phyloP scores from a whole-genome alignment of 2,888 invertebrate species.

The Sussaba pulchella region DNA sequence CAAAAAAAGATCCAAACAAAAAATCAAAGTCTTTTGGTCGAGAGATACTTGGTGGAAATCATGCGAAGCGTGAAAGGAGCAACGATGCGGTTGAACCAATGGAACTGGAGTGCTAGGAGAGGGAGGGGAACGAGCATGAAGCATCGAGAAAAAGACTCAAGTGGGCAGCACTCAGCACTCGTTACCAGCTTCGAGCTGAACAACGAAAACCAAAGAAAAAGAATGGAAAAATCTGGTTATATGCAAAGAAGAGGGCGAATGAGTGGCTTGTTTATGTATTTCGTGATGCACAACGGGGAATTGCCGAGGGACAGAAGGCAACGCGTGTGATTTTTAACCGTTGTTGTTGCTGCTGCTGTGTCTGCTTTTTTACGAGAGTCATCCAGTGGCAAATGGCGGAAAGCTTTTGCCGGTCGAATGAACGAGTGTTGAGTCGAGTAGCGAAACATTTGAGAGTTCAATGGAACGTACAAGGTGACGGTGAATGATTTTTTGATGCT shows the following conservation, averaged over 20 bases:
- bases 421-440: not conserved
- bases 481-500: slow-evolving; percentile 8
- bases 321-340: slow-evolving; percentile 29
- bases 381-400: slow-evolving; percentile 24
- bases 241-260: slow-evolving; percentile 11
- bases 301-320: slow-evolving; percentile 12
- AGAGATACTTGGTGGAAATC: slow-evolving; percentile 4
- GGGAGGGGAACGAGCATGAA: slow-evolving; percentile 10
- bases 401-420: slow-evolving; percentile 2
- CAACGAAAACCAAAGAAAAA: not conserved
- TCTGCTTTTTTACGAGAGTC: slow-evolving; percentile 45
- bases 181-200: slow-evolving; percentile 51
- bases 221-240: not conserved
- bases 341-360: slow-evolving; percentile 4
- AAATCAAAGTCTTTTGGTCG: too few relatives aligned
- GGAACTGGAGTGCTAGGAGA: not conserved
- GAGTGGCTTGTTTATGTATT: slow-evolving; percentile 14
- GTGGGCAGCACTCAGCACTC: slow-evolving; percentile 45
- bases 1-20: too few relatives aligned
- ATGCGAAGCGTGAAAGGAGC: slow-evolving; percentile 1
- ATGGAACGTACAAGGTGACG: not conserved
- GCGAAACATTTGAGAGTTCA: not conserved
- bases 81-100: not conserved
- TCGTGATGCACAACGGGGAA: slow-evolving; percentile 13
- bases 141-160: slow-evolving; percentile 35